Conservation (phyloP, 2,888 invertebrate genomes). For the Monochamus alternatus region DNA sequence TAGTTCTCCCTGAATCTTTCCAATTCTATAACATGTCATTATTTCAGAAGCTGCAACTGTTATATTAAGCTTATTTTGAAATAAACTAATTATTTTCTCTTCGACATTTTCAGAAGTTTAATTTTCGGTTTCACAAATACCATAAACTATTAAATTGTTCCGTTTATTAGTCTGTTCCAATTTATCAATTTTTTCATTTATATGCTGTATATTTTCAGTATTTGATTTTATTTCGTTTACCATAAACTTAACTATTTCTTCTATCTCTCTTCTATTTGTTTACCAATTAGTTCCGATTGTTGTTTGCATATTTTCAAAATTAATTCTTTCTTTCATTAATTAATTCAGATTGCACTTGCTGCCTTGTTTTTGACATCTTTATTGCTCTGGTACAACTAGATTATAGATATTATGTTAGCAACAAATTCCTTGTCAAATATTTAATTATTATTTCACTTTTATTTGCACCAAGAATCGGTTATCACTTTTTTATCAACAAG, state of each 20-base stretch:
- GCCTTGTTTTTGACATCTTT: background rate
- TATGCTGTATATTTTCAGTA: background rate
- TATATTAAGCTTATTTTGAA: constrained; percentile 1
- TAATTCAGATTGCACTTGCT: background rate
- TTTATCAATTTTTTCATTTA: background rate
- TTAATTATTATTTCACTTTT: too few species aligned
- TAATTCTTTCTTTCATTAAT: background rate
- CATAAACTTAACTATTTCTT: background rate
- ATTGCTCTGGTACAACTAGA: too few species aligned
- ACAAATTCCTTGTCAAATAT: too few species aligned
- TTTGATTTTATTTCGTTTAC: background rate
- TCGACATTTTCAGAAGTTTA: background rate
- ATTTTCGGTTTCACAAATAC: background rate
- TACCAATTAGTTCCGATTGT: background rate
- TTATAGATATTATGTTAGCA: too few species aligned
- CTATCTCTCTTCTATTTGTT: constrained; percentile 3
- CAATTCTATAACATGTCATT: too few species aligned
- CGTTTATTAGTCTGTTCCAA: background rate
- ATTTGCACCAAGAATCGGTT: too few species aligned
- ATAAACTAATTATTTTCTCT: background rate
- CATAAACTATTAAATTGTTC: background rate
- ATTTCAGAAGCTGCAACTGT: too few species aligned
- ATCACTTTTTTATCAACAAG: too few species aligned
- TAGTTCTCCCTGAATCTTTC: too few species aligned
- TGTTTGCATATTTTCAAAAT: background rate